Percentiles rank a stretch among this genome's conserved stretches.
phyloP scores from a whole-genome alignment of 2,888 invertebrate species.

The Adela reaumurella region DNA sequence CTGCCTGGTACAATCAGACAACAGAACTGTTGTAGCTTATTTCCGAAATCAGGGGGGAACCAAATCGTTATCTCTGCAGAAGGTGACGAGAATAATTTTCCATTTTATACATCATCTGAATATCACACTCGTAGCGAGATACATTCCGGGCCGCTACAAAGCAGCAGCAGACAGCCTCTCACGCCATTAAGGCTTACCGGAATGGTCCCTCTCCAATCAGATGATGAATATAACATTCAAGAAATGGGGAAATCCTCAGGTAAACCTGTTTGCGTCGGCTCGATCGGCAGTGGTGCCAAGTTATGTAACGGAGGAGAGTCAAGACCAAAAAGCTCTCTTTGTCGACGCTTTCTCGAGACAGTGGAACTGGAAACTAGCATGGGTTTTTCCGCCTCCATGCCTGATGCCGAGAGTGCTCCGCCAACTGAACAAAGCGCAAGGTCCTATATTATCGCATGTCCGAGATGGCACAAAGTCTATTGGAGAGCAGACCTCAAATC shows the following conservation, averaged over 20 bases:
- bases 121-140: conserved; percentile 6
- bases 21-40: conserved; percentile 13
- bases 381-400: conserved; percentile 20
- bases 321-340: neutral
- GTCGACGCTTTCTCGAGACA: conserved; percentile 15
- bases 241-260: conserved; percentile 10
- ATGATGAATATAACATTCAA: conserved; percentile 8
- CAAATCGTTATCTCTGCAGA: conserved; percentile 1
- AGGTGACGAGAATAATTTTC: neutral
- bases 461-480: conserved; percentile 14
- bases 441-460: conserved; percentile 10
- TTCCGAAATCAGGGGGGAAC: conserved; percentile 14
- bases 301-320: conserved; percentile 4
- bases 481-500: conserved; percentile 15
- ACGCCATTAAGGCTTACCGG: conserved; percentile 3
- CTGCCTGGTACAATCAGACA: conserved; percentile 14
- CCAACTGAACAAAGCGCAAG: conserved; percentile 13
- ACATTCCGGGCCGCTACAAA: conserved; percentile 16
- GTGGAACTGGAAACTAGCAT: conserved; percentile 14
- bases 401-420: conserved; percentile 12
- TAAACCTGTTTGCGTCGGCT: conserved; percentile 11
- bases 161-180: no score
- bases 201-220: conserved; percentile 12
- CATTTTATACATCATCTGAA: neutral
- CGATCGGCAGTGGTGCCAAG: conserved; percentile 7